Percentiles rank a stretch among this genome's conserved stretches.
These are phyloP conservation scores for Rhinogobio ventralis DNA, from an alignment of 2,797 vertebrate genomes.

Conservation along the genomic window DNA sequence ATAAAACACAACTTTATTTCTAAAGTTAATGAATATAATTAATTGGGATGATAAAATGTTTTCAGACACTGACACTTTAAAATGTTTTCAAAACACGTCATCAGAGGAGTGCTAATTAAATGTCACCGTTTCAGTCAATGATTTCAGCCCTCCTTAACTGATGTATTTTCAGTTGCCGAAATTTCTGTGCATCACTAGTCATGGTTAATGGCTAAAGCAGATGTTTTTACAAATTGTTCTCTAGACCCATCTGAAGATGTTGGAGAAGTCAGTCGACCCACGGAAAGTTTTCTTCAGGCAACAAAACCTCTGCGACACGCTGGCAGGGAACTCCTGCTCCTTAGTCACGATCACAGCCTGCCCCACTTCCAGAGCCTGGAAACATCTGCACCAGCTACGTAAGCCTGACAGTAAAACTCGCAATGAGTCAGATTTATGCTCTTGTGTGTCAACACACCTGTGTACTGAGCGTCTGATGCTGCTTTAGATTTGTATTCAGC, in stretches of 20 bases:
- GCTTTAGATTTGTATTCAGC: neutral
- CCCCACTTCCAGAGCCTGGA: constrained; percentile 78
- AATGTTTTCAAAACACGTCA: too few species aligned
- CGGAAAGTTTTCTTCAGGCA: constrained; percentile 84
- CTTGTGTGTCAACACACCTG: constrained; percentile 19
- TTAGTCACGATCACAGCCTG: constrained; percentile 89
- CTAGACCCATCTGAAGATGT: constrained; percentile 85
- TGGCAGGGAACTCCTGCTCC: constrained; percentile 88
- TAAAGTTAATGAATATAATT: too few species aligned
- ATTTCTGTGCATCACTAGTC: neutral
- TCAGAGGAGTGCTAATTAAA: neutral
- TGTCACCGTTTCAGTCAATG: neutral
- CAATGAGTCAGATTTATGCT: constrained; percentile 19
- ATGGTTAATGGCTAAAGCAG: neutral
- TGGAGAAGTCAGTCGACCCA: constrained; percentile 78
- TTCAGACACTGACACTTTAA: too few species aligned
- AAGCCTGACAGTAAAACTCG: constrained; percentile 70
- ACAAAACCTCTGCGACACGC: constrained; percentile 82
- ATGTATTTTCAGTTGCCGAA: neutral
- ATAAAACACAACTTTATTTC: too few species aligned
- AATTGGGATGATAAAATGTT: too few species aligned
- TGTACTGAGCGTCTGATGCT: neutral
- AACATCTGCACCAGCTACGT: constrained; percentile 86
- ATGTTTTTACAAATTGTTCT: constrained; percentile 8
- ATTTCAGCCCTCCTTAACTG: neutral